Base-by-base conservation (phyloP, 1,140 invertebrate species). In the Camponotus floridanus region DNA sequence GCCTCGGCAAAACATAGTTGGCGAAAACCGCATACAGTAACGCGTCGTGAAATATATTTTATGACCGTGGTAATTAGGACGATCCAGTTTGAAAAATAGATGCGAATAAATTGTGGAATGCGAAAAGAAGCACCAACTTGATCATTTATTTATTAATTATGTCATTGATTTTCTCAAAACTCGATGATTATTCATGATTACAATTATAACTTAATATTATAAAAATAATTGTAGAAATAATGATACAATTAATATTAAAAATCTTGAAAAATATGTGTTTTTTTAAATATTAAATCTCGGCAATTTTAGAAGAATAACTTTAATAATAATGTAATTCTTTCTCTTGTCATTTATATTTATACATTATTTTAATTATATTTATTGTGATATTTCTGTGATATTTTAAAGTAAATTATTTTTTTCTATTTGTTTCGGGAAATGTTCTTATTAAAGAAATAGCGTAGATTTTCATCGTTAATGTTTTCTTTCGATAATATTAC, bases 401-500 rank as follows among this genome's bases (percentile, higher is more conserved):
- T 68, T 68, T 62, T 45, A 21, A 45, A 45, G 26, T 2, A 45
- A 45, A 68, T 45, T 3, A 6, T 51, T 33, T 62, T 3, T 64
- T 18, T 64, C 31, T 4, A 76, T 0, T 51, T 71, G 21, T 39
- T 62, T 26, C 21, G 3, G 7, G 6, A 59, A 21, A 76, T 61
- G 15, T 15, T 62, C 26, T 33, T 51, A 15, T 51, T 15, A 51
- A 65, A 33, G 36, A 48, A 65, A 45, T 67, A 64, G 6, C 26
- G 13, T 39, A 13, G 15, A 1, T 26, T 26, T 74, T 18, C 3
- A 13, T 13, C 21, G 6, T 65, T 36, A 11, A 9, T 15, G 15
- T 86, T 36, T 70, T 59, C 68, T 74, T 87, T 18, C 31, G 61
- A 48, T 64, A 48, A 68, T 18, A 36, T 48, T 85, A 87, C 45